Percentiles rank a stretch among this genome's conserved stretches.
Conservation (phyloP, 2,797 vertebrate species). For the Falco concolor region DNA sequence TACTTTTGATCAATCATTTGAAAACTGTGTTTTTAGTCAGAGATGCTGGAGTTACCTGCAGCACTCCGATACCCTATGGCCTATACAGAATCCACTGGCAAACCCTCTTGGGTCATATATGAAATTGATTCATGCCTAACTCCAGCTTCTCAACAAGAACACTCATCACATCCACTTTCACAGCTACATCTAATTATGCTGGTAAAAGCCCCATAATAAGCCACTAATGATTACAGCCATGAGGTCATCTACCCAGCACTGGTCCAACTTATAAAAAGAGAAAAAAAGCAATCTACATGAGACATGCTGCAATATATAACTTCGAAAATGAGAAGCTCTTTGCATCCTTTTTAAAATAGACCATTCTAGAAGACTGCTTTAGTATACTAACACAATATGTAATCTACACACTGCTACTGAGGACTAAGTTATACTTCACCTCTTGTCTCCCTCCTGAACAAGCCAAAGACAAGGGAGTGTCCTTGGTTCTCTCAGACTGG, state of each 20-base stretch:
- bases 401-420: background rate
- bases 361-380: background rate
- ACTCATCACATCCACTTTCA: background rate
- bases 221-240: background rate
- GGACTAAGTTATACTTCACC: conserved; percentile 58
- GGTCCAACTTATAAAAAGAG: background rate
- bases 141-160: background rate
- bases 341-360: background rate
- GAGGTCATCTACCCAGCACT: background rate
- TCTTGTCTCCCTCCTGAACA: conserved; percentile 83
- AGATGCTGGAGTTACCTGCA: background rate
- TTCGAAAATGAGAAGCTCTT: fast-evolving
- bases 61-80: background rate
- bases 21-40: background rate
- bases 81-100: background rate
- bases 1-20: background rate
- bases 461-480: conserved; percentile 81
- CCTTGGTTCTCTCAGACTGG: conserved; percentile 83
- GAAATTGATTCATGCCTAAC: background rate
- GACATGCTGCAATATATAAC: fast-evolving
- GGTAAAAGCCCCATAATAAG: background rate
- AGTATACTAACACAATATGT: fast-evolving
- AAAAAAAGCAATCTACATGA: background rate
- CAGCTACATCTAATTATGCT: background rate
- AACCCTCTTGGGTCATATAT: background rate